A percentile compares a stretch with the other conserved stretches of the same genome.
Evolutionary conservation across 2,888 invertebrate genomes (phyloP).

Genomic region (Lottia scabra): DNA sequence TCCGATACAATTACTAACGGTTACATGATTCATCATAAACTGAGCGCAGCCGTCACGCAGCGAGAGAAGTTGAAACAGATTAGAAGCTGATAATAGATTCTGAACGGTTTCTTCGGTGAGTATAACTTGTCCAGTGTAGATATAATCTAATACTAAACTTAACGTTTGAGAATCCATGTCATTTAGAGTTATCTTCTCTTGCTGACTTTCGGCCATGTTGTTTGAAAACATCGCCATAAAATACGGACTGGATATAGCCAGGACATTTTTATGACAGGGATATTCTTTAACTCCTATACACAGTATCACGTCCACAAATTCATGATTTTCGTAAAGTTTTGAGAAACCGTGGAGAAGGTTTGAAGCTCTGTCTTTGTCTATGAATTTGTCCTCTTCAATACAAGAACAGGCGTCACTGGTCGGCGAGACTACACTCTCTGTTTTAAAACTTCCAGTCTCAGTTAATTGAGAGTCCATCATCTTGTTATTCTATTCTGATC

Average conservation of each 20-base stretch:
- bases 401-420: constrained; percentile 37
- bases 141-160: constrained; percentile 61
- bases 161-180: constrained; percentile 62
- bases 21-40: constrained; percentile 65
- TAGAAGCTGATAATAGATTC: constrained; percentile 64
- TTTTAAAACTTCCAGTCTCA: too few relatives aligned
- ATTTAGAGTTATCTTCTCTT: constrained; percentile 56
- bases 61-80: constrained; percentile 63
- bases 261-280: constrained; percentile 63
- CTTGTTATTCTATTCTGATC: too few relatives aligned
- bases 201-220: constrained; percentile 58
- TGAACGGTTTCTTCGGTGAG: constrained; percentile 64
- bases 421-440: constrained; percentile 27
- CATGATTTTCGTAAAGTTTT: constrained; percentile 57
- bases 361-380: constrained; percentile 53
- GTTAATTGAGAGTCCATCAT: too few relatives aligned
- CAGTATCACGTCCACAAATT: constrained; percentile 63
- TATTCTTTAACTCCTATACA: constrained; percentile 55
- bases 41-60: constrained; percentile 64
- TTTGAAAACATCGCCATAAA: constrained; percentile 67
- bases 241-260: constrained; percentile 65
- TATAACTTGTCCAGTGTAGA: constrained; percentile 63
- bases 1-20: constrained; percentile 63
- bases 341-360: constrained; percentile 57
- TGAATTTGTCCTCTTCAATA: constrained; percentile 42